phyloP scores from a whole-genome alignment of 2,888 invertebrate genomes.

The Netelia virgata region DNA sequence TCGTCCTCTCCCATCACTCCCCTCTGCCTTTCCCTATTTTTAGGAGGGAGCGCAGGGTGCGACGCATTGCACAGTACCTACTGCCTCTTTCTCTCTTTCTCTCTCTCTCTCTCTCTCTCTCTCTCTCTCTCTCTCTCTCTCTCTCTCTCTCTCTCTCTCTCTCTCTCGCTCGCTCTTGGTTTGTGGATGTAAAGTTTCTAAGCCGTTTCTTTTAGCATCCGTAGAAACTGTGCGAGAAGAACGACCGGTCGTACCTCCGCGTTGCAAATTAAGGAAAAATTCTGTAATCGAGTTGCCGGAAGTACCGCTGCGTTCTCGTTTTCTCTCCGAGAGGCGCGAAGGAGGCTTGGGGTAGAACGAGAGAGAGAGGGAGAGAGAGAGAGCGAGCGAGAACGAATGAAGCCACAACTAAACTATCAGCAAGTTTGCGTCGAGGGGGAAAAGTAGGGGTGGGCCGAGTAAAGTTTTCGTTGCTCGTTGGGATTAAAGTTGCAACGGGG shows the following conservation, averaged over 20 bases:
- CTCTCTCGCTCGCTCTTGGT: slow-evolving; percentile 21
- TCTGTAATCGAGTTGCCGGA: slow-evolving; percentile 74
- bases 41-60: not conserved
- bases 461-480: slow-evolving; percentile 63
- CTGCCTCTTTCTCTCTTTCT: not conserved
- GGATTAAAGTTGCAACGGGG: slow-evolving; percentile 68
- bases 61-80: too few relatives aligned
- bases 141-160: not conserved
- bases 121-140: slow-evolving; percentile 14
- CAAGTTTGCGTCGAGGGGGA: slow-evolving; percentile 42
- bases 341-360: not conserved
- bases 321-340: slow-evolving; percentile 39
- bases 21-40: not conserved
- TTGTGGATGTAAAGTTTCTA: slow-evolving; percentile 67
- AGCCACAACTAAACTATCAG: slow-evolving; percentile 59
- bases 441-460: slow-evolving; percentile 19
- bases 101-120: not conserved
- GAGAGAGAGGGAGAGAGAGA: slow-evolving; percentile 24
- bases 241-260: slow-evolving; percentile 41
- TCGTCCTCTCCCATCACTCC: not conserved
- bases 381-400: slow-evolving; percentile 32
- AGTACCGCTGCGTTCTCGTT: slow-evolving; percentile 63
- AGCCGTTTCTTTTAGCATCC: slow-evolving; percentile 70
- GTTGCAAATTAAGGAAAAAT: slow-evolving; percentile 76
- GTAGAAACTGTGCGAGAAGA: slow-evolving; percentile 66